phyloP scores from a whole-genome alignment of 2,797 vertebrate species.

The Neostethus bicornis region DNA sequence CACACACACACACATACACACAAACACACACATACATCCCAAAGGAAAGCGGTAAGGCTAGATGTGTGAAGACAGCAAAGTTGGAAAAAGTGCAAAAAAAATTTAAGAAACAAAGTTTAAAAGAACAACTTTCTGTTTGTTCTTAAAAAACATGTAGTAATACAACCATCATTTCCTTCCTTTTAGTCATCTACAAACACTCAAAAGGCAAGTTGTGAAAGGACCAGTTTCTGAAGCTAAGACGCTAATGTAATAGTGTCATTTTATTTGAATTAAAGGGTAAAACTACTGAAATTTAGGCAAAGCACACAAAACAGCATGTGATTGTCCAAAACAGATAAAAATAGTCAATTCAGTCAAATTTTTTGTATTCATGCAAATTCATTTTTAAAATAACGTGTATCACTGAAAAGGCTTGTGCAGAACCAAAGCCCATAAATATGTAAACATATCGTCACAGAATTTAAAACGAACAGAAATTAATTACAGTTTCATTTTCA shows the following conservation, averaged over 20 bases:
- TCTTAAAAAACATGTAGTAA: neutral
- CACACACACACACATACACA: constrained; percentile 1
- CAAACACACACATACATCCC: neutral
- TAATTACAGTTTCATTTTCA: no score
- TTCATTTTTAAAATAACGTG: no score
- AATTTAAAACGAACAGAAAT: no score
- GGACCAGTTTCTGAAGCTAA: neutral
- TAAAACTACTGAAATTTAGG: neutral
- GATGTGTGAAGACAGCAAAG: constrained; percentile 29
- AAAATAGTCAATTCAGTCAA: neutral
- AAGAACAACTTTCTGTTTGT: neutral
- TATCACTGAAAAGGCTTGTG: no score
- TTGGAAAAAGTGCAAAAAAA: constrained; percentile 12
- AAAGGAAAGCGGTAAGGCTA: constrained; percentile 7
- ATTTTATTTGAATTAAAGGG: constrained; percentile 1
- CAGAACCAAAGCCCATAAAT: no score
- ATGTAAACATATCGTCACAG: no score
- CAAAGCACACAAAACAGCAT: neutral
- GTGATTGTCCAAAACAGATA: neutral
- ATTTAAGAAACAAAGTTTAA: neutral
- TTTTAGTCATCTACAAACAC: neutral
- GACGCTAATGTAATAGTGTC: neutral
- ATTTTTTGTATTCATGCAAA: no score
- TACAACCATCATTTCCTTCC: neutral
- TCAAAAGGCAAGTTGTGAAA: neutral